Evolutionary conservation across 2,113 vertebrate genomes (phyloP).

Genomic region (Tichodroma muraria): DNA sequence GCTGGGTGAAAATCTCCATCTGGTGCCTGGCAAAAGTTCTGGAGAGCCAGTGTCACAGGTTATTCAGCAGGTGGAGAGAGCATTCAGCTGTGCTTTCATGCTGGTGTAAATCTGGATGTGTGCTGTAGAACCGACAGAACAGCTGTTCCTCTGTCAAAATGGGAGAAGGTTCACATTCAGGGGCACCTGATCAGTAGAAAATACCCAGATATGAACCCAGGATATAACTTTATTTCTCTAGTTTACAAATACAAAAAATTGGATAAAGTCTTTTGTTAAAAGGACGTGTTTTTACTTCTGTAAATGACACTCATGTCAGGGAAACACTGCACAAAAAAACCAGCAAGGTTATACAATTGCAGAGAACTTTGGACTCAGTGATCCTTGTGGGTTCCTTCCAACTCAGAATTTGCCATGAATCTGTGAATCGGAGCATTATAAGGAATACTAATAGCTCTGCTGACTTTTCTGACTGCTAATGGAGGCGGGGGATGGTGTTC

Average conservation of each 20-base stretch:
- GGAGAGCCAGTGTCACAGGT: neutral
- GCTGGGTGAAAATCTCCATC: neutral
- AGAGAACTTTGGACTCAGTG: neutral
- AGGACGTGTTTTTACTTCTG: neutral
- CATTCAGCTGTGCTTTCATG: neutral
- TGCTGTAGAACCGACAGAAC: neutral
- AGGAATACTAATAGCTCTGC: neutral
- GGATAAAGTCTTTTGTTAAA: neutral
- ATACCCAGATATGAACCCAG: neutral
- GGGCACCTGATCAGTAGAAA: neutral
- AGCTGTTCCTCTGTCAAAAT: neutral
- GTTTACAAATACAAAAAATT: neutral
- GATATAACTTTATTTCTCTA: neutral
- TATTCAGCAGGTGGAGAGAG: neutral
- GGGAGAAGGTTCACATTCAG: neutral
- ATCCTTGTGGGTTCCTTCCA: neutral
- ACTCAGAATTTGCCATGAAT: neutral
- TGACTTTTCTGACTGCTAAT: neutral
- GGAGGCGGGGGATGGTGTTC: fast-evolving
- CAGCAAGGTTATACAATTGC: neutral
- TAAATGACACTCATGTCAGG: neutral
- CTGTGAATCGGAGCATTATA: neutral
- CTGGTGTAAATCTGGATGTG: neutral
- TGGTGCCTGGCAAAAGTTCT: neutral
- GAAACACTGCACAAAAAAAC: neutral